Percentiles rank a stretch among this genome's conserved stretches.
Evolutionary conservation across 2,888 invertebrate species (phyloP).

Genomic region (Microplitis manilae): DNA sequence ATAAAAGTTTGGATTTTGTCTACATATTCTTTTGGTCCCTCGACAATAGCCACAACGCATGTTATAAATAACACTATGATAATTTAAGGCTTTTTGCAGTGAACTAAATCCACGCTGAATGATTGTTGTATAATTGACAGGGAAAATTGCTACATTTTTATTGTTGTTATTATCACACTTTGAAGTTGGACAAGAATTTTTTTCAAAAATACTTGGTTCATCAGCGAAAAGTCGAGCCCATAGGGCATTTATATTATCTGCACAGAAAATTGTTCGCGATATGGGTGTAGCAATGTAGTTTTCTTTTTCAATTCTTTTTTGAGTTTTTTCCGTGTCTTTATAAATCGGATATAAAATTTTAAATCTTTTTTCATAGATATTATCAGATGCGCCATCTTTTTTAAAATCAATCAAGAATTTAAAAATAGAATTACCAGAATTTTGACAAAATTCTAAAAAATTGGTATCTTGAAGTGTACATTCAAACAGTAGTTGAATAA

Average conservation of each 20-base stretch:
- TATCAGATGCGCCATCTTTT: neutral
- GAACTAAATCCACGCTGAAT: neutral
- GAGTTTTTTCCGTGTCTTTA: slow-evolving; percentile 5
- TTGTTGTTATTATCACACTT: neutral
- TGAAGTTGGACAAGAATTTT: slow-evolving; percentile 7
- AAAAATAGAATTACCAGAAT: slow-evolving; percentile 4
- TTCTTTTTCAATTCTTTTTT: neutral
- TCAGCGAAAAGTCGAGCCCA: slow-evolving; percentile 10
- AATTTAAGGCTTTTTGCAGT: slow-evolving; percentile 12
- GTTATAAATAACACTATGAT: neutral
- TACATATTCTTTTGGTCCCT: neutral
- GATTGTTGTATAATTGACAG: neutral
- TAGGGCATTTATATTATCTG: neutral
- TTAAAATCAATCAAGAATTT: slow-evolving; percentile 8
- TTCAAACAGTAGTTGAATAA: slow-evolving; percentile 1
- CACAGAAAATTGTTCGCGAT: slow-evolving; percentile 12
- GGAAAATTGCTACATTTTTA: neutral
- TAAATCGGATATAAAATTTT: slow-evolving; percentile 7
- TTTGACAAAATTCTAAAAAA: slow-evolving; percentile 5
- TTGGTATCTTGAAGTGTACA: neutral
- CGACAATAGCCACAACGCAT: neutral
- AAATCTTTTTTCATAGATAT: slow-evolving; percentile 9
- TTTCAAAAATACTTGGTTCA: slow-evolving; percentile 16
- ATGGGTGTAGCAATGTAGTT: slow-evolving; percentile 13
- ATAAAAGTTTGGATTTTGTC: neutral